Base-by-base conservation (phyloP, 2,797 vertebrate species). In the Oceanodroma leucorhoa region DNA sequence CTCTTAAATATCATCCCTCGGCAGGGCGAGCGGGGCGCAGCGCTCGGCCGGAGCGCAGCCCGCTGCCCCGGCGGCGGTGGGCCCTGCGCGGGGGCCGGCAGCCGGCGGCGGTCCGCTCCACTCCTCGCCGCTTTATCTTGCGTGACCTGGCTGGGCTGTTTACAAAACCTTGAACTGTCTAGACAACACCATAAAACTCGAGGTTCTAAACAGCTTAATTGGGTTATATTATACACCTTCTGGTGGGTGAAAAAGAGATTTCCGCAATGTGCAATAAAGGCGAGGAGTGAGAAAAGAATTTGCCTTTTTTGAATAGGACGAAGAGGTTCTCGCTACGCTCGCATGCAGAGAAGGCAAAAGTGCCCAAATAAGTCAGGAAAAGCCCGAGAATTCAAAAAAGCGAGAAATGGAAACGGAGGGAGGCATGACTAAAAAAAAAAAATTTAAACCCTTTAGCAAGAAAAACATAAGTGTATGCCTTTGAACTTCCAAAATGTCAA, bases 81-180 rank as follows among this genome's bases (percentile, higher is more conserved):
- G 90, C 48, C 90, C 87, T 62, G 69, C 55, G 73, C 78, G 70
- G 90, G 94, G 84, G 51, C 90, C 20, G 55, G 81, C 72, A 94
- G 96, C 95, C 95, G 96, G 81, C 88, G 93, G 72, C 90, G 93
- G 90, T 94, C 95, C 97, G 97, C 97, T 97, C 97, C 96, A 96
- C 96, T 98, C 88, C 61, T 94, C 96, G 96, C 97, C 97, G 96
- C 97, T 98, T 98, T 98, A 96, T 98, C 97, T 98, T 98, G 98
- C 98, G 95, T 98, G 98, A 98, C 98, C 98, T 97, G 98, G 97
- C 97, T 88, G 98, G 97, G 98, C 98, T 99, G 99, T 99, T 99
- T 99, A 99, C 99, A 99, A 99, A 99, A 99, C 99, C 99, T 99
- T 99, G 99, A 99, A 99, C 99, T 98, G 99, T 99, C 99, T 99